Base-by-base conservation (phyloP, 2,888 invertebrate species). In the Dicyrtoma fusca region DNA sequence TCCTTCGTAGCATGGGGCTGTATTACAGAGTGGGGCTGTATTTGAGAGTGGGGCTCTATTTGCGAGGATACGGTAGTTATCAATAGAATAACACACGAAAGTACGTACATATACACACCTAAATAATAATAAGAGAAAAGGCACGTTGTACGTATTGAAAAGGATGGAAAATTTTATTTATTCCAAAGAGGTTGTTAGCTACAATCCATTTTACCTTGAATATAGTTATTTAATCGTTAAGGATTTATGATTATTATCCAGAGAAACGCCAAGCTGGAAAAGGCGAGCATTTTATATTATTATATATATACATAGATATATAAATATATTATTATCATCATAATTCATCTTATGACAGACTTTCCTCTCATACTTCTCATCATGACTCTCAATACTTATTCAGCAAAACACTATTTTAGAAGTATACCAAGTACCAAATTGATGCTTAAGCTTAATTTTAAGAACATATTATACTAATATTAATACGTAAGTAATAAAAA, bases 121-220 rank as follows among this genome's bases (percentile, higher is more conserved):
- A 19, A 4, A 25, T 21, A 23, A 25, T 11, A 14, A 25, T 5
- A 23, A n/a, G 10, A 11, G 23, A 10, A 57, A 21, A 57, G 23
- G 23, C 26, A 57, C 26, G 23, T 57, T 57, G 57, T 14, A 57
- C 57, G 57, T 57, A 57, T 57, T 57, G 21, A 25, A 23, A 57
- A 57, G 21, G 14, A 21, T 26, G 25, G n/a, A 57, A 57, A 14
- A 57, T 57, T 23, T 25, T 57, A 25, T 57, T 14, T 25, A 57
- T 57, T 21, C 57, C 57, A 57, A 57, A 57, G 57, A 57, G 57
- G 57, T 57, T 57, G 57, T 57, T 57, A 57, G 25, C 26, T 57
- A 25, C 57, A 57, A 57, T 25, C 25, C 19, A 25, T 57, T 25
- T 8, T 25, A 57, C 53, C 19, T 53, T 25, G 6, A 23, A 21